These are phyloP conservation scores for Cetoscarus ocellatus DNA, from an alignment of 2,797 vertebrate species.

Conservation along the genomic window DNA sequence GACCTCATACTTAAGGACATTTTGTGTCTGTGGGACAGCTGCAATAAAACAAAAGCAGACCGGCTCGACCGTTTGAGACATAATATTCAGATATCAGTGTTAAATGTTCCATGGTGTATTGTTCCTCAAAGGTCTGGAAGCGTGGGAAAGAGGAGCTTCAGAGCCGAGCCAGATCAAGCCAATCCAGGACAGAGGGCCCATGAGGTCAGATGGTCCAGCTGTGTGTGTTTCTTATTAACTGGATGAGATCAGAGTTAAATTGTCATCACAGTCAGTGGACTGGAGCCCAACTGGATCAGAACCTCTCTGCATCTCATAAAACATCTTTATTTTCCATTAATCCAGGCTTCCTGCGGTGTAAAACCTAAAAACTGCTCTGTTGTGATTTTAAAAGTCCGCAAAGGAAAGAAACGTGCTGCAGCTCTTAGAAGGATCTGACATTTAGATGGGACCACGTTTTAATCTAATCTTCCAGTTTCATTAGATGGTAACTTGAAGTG, in stretches of 20 bases:
- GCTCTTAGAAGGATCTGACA: no score
- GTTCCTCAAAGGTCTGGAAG: conserved; percentile 58
- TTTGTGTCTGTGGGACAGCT: conserved; percentile 1
- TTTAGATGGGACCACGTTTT: no score
- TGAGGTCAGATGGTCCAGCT: conserved; percentile 5
- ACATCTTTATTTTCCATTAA: no score
- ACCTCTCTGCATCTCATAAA: no score
- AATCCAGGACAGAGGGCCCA: conserved; percentile 33
- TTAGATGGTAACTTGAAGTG: no score
- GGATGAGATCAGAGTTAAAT: neutral
- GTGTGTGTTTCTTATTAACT: neutral
- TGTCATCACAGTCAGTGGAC: no score
- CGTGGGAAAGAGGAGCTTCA: conserved; percentile 73
- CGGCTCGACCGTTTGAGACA: conserved; percentile 36
- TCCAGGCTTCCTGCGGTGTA: no score
- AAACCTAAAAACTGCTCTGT: no score
- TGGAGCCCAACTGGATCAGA: no score
- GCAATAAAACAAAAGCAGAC: conserved; percentile 22
- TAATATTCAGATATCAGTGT: conserved; percentile 48
- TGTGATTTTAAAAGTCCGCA: no score
- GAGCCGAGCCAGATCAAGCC: conserved; percentile 30
- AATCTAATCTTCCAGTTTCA: no score
- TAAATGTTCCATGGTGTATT: conserved; percentile 53
- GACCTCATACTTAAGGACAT: neutral
- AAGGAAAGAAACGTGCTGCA: no score